Percentiles rank a stretch among this genome's conserved stretches.
Evolutionary conservation across 2,113 vertebrate genomes (phyloP).

Genomic region (Macrotus californicus): DNA sequence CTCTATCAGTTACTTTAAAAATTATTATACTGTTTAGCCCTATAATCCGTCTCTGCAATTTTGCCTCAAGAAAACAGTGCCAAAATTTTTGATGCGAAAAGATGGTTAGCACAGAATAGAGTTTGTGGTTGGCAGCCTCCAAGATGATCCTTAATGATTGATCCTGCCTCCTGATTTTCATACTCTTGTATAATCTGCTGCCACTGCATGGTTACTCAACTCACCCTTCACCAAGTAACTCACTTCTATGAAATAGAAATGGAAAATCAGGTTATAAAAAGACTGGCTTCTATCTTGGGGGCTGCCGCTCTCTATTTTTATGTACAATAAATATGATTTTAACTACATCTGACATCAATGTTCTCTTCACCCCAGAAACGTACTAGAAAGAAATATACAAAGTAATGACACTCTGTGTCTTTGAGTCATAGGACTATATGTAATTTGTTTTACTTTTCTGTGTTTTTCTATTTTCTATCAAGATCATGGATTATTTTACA

Average conservation of each 20-base stretch:
- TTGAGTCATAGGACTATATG: background rate
- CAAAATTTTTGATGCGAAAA: background rate
- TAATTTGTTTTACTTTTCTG: background rate
- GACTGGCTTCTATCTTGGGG: background rate
- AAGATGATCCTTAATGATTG: background rate
- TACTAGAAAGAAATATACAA: background rate
- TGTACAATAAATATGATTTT: background rate
- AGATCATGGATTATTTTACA: background rate
- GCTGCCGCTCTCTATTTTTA: background rate
- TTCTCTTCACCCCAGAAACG: background rate
- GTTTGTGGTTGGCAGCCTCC: background rate
- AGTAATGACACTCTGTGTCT: background rate
- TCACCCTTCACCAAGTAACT: background rate
- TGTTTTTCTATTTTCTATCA: background rate
- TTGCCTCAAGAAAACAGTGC: background rate
- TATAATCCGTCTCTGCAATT: background rate
- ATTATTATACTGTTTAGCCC: background rate
- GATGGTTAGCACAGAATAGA: background rate
- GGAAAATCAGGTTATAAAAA: background rate
- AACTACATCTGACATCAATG: background rate
- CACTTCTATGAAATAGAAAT: background rate
- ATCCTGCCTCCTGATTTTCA: background rate
- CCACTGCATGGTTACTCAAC: background rate
- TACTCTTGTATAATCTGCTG: background rate
- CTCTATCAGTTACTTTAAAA: background rate